These are phyloP conservation scores for Heterodera schachtii DNA, from an alignment of 1,140 invertebrate species.

Conservation along the genomic window DNA sequence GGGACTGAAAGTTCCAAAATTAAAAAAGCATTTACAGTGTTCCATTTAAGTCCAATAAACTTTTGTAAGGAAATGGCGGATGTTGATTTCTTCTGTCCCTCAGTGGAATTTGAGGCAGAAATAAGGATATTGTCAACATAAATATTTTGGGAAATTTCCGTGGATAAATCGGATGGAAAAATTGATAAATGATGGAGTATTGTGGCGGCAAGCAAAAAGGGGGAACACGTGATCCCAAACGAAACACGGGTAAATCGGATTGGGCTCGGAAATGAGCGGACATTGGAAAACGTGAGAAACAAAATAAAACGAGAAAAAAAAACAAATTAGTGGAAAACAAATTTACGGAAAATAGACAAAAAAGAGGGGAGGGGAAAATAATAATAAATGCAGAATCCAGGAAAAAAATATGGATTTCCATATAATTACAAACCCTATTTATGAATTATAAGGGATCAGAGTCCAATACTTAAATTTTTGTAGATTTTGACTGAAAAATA, in stretches of 20 bases:
- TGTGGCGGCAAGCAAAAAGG: background rate
- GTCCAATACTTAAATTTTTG: too few relatives aligned
- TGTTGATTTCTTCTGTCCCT: background rate
- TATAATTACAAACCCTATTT: too few relatives aligned
- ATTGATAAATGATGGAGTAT: background rate
- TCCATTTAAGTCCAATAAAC: background rate
- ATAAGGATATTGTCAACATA: slow-evolving; percentile 3
- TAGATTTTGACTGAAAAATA: too few relatives aligned
- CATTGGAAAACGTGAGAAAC: too few relatives aligned
- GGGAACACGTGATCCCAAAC: background rate
- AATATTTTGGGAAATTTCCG: background rate
- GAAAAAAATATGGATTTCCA: too few relatives aligned
- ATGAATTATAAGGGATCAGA: too few relatives aligned
- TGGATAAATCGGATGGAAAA: background rate
- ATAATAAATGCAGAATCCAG: too few relatives aligned
- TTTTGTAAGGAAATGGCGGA: background rate
- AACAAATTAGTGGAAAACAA: too few relatives aligned
- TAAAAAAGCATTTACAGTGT: background rate
- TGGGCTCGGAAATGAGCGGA: too few relatives aligned
- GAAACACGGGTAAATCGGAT: slow-evolving; percentile 1
- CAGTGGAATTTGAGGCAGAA: background rate
- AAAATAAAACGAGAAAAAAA: too few relatives aligned
- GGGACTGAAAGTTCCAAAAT: background rate
- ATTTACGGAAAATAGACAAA: too few relatives aligned
- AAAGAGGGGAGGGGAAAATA: too few relatives aligned